Percentiles rank a stretch among this genome's conserved stretches.
phyloP scores from a whole-genome alignment of 2,888 invertebrate species.

The Pedicia rivosa region DNA sequence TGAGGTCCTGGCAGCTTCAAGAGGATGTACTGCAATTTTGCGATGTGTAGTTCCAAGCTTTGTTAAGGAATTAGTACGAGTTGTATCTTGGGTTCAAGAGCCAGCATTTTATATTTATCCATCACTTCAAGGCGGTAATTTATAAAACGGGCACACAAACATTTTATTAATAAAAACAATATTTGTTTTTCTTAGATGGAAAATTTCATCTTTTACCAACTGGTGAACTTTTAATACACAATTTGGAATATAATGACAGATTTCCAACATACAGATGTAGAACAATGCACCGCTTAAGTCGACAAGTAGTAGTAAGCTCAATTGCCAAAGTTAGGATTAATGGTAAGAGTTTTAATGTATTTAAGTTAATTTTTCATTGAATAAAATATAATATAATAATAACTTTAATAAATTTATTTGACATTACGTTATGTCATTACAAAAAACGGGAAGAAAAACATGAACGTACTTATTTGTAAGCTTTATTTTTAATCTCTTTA shows the following conservation, averaged over 20 bases:
- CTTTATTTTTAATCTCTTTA: too few species aligned
- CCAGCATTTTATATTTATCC: conserved; percentile 58
- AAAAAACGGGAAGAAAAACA: neutral
- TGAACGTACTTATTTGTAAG: too few species aligned
- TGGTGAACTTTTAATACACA: conserved; percentile 56
- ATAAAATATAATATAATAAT: neutral
- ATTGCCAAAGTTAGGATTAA: conserved; percentile 52
- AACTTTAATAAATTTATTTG: neutral
- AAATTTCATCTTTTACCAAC: conserved; percentile 60
- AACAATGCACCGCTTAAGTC: conserved; percentile 55
- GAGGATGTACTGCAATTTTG: conserved; percentile 55
- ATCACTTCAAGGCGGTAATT: conserved; percentile 56
- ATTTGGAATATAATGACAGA: conserved; percentile 56
- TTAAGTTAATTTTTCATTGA: neutral
- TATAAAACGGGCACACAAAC: conserved; percentile 1
- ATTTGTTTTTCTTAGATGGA: conserved; percentile 38
- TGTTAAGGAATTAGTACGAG: conserved; percentile 56
- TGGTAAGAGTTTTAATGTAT: too few species aligned
- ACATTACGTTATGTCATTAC: too few species aligned
- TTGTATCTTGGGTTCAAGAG: conserved; percentile 60
- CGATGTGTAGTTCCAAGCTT: conserved; percentile 56
- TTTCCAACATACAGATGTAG: conserved; percentile 54
- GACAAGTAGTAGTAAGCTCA: conserved; percentile 51
- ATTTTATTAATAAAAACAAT: conserved; percentile 1
- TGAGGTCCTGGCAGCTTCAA: conserved; percentile 48